Conservation (phyloP, 2,113 vertebrate genomes). For the Hipposideros armiger region DNA sequence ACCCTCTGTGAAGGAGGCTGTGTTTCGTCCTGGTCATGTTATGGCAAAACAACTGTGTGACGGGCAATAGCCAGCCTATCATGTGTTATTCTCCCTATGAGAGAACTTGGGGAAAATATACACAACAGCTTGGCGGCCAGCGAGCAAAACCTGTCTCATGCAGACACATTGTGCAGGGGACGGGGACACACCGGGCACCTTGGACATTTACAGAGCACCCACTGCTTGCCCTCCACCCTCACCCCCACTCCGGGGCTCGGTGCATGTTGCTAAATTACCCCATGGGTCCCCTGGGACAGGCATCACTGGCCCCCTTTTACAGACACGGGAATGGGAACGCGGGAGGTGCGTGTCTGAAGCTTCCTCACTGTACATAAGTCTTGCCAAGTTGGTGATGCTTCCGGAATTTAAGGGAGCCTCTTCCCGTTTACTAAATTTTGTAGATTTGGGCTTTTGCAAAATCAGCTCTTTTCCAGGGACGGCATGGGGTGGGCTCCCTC, state of each 20-base stretch:
- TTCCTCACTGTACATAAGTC: not conserved
- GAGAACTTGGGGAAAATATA: accelerated
- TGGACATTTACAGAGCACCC: too few relatives aligned
- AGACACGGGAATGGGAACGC: accelerated
- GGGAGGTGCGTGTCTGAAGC: not conserved
- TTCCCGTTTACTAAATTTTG: not conserved
- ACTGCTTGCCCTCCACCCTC: too few relatives aligned
- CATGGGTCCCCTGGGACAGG: not conserved
- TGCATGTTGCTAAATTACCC: not conserved
- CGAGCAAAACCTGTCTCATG: not conserved
- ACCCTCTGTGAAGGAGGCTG: not conserved
- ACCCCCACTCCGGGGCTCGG: too few relatives aligned
- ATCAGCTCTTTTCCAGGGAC: not conserved
- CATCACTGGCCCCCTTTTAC: accelerated
- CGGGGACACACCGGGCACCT: too few relatives aligned
- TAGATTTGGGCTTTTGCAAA: not conserved
- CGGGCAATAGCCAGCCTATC: accelerated
- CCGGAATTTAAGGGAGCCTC: not conserved
- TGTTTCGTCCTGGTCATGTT: not conserved
- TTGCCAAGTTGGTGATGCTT: accelerated
- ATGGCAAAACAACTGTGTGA: accelerated
- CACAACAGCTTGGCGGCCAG: accelerated
- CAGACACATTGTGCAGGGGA: not conserved
- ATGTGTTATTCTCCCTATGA: not conserved
- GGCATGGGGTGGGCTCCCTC: not conserved